Base-by-base conservation (phyloP, 1,140 invertebrate genomes). In the Grapholita molesta region DNA sequence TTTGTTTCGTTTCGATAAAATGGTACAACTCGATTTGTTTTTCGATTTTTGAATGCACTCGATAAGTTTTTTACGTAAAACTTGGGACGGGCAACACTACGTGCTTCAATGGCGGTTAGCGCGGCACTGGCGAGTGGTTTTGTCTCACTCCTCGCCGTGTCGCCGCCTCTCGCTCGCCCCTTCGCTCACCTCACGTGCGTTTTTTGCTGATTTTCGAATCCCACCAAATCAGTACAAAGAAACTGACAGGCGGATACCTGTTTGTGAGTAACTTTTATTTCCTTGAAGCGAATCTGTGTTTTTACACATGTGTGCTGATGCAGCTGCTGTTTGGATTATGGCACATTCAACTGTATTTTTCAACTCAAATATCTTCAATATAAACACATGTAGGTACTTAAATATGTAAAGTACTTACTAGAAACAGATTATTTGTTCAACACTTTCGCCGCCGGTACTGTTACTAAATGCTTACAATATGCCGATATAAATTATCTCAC, bases 101-200 rank as follows among this genome's bases (percentile, higher is more conserved):
- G 42, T 9, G 8, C 71, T 73, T 77, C 75, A 73, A 77, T 82
- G 42, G 21, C 42, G 82, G 84, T 79, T 80, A 73, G 79, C 87
- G 86, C 87, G 85, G 79, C 75, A 89, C 87, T 89, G 85, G 76
- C 74, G 68, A 28, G 57, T 15, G 61, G 67, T 65, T 64, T 82
- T 67, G 74, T 35, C 9, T 35, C 33, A 8, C 42, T 79, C 35
- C 5, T 38, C 35, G 8, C n/a, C n/a, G n/a, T n/a, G n/a, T n/a
- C 55, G 28, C 6, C 25, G 75, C 85, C 74, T 88, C 84, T 88
- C 85, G 76, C 85, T 86, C 80, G 61, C 71, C 74, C 77, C 74
- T n/a, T 76, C 76, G 70, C 74, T 70, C 77, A 83, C 83, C 82
- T 83, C 82, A 89, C 83, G 74, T 77, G n/a, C n/a, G 73, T 77